These are phyloP conservation scores for Brenthis daphne DNA, from an alignment of 2,888 invertebrate species.

Conservation along the genomic window DNA sequence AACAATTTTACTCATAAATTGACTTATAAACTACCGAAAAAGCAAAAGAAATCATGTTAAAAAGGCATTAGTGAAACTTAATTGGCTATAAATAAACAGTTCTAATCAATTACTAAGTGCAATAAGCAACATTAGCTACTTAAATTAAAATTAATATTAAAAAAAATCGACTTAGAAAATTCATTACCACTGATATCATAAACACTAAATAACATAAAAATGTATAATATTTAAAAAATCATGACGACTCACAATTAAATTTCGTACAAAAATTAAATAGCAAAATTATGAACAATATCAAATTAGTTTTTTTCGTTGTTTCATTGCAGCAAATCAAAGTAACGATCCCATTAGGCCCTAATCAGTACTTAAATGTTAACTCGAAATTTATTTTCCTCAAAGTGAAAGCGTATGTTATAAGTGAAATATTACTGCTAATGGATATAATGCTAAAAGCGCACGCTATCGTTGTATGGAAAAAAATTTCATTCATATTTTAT, in stretches of 20 bases:
- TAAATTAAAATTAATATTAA: too few species aligned
- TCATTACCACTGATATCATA: not conserved
- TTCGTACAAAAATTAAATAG: not conserved
- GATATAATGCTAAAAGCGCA: slow-evolving; percentile 35
- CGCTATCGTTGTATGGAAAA: slow-evolving; percentile 32
- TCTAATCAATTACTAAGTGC: too few species aligned
- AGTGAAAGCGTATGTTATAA: slow-evolving; percentile 38
- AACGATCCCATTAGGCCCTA: slow-evolving; percentile 37
- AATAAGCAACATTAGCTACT: too few species aligned
- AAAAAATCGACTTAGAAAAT: too few species aligned
- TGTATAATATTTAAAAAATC: slow-evolving; percentile 2
- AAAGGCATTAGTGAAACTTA: too few species aligned
- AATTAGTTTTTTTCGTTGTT: slow-evolving; percentile 28
- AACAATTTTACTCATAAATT: too few species aligned
- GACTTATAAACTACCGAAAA: too few species aligned
- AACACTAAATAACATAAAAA: not conserved
- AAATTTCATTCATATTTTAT: slow-evolving; percentile 34
- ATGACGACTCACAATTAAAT: slow-evolving; percentile 9
- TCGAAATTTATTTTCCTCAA: slow-evolving; percentile 37
- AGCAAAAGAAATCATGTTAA: too few species aligned
- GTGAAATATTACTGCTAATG: slow-evolving; percentile 35
- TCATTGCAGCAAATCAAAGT: slow-evolving; percentile 36
- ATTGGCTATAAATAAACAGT: too few species aligned
- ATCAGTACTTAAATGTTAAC: slow-evolving; percentile 34
- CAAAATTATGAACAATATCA: slow-evolving; percentile 12